A percentile compares a stretch with the other conserved stretches of the same genome.
phyloP scores from a whole-genome alignment of 2,888 invertebrate species.

The Meiosimyza platycephala region DNA sequence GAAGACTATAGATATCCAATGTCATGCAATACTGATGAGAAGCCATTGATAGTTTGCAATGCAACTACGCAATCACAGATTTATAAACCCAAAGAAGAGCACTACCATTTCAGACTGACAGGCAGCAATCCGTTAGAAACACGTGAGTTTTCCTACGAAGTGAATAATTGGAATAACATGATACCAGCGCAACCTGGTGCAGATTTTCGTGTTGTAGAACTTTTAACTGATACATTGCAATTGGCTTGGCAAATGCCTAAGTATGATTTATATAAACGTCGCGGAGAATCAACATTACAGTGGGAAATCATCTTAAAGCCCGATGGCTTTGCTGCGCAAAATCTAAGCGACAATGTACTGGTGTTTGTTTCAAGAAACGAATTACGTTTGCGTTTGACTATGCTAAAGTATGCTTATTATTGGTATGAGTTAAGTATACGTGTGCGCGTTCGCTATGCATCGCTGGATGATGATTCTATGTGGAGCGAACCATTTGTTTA shows the following conservation, averaged over 20 bases:
- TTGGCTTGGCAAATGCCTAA: constrained; percentile 57
- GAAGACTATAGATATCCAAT: constrained; percentile 47
- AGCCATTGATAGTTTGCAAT: constrained; percentile 56
- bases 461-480: constrained; percentile 67
- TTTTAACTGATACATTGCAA: constrained; percentile 54
- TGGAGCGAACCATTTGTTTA: constrained; percentile 78
- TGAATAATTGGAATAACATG: constrained; percentile 54
- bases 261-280: constrained; percentile 50
- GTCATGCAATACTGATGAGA: constrained; percentile 54
- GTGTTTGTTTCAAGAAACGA: constrained; percentile 44
- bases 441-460: constrained; percentile 73
- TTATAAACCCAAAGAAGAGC: constrained; percentile 68
- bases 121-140: constrained; percentile 74
- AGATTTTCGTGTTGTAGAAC: constrained; percentile 49
- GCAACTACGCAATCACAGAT: constrained; percentile 51
- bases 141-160: constrained; percentile 53
- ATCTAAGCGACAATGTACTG: constrained; percentile 38
- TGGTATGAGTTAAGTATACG: constrained; percentile 75
- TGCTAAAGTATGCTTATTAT: constrained; percentile 56
- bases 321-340: constrained; percentile 36
- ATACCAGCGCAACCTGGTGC: constrained; percentile 57
- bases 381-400: constrained; percentile 54
- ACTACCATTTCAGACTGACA: constrained; percentile 72
- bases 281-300: constrained; percentile 47
- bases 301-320: constrained; percentile 59